phyloP scores from a whole-genome alignment of 2,888 invertebrate genomes.

The Eristalinus aeneus region DNA sequence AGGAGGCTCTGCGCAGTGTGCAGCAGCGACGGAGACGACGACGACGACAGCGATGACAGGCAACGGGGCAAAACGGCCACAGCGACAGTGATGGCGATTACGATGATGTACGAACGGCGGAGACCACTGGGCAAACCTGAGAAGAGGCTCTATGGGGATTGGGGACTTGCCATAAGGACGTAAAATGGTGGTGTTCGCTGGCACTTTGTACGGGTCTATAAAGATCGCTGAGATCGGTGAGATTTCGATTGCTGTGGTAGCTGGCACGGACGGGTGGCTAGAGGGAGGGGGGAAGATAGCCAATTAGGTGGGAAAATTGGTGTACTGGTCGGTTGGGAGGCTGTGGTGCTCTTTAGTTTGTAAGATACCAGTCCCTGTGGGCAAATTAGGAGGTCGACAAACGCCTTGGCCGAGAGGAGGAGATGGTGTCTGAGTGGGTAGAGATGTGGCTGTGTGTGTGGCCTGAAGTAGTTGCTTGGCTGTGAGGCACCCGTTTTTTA shows the following conservation, averaged over 20 bases:
- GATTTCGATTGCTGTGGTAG: neutral
- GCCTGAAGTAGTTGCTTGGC: too few species aligned
- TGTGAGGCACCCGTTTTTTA: too few species aligned
- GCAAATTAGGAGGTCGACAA: constrained; percentile 57
- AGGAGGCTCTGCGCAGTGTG: constrained; percentile 5
- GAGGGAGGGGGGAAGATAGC: neutral
- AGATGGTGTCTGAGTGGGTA: neutral
- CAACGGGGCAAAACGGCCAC: constrained; percentile 40
- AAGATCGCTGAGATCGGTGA: neutral
- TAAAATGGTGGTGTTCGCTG: neutral
- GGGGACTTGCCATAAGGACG: constrained; percentile 32
- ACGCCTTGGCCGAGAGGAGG: constrained; percentile 6
- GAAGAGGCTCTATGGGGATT: constrained; percentile 24
- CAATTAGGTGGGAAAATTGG: constrained; percentile 62
- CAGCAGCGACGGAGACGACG: neutral
- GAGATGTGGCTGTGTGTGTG: too few species aligned
- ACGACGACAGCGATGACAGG: constrained; percentile 45
- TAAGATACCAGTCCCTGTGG: constrained; percentile 49
- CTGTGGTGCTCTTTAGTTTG: constrained; percentile 22
- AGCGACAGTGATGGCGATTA: constrained; percentile 63
- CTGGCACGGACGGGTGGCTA: neutral
- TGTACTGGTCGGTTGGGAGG: constrained; percentile 9
- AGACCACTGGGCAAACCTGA: neutral
- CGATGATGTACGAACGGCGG: constrained; percentile 45
- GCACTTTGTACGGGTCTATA: neutral